Percentiles rank a stretch among this genome's conserved stretches.
phyloP scores from a whole-genome alignment of 2,797 vertebrate genomes.

The Limosa lapponica region DNA sequence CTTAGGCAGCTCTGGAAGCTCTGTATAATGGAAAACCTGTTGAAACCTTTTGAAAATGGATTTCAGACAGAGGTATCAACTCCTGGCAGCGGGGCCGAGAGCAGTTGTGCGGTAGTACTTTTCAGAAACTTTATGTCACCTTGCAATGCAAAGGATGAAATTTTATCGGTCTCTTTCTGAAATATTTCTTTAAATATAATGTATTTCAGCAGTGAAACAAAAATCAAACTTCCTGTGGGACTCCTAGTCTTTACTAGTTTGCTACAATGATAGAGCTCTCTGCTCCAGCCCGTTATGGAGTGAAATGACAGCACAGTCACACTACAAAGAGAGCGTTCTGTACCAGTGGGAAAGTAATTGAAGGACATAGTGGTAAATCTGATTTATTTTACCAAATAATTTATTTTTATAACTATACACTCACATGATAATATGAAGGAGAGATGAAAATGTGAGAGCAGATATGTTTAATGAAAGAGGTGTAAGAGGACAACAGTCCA shows the following conservation, averaged over 20 bases:
- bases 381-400: not conserved
- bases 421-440: not conserved
- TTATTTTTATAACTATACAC: not conserved
- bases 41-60: not conserved
- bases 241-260: not conserved
- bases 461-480: not conserved
- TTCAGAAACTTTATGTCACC: not conserved
- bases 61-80: not conserved
- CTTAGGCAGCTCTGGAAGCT: not conserved
- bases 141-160: not conserved
- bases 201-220: not conserved
- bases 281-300: not conserved
- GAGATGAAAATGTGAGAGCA: not conserved
- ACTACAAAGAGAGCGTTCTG: not conserved
- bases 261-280: not conserved
- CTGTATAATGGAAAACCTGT: not conserved
- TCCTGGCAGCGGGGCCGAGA: rapidly evolving
- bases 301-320: not conserved
- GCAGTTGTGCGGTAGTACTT: not conserved
- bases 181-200: not conserved
- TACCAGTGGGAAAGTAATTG: not conserved
- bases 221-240: not conserved
- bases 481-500: not conserved
- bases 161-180: not conserved
- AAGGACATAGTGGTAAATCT: not conserved